Percentiles rank a stretch among this genome's conserved stretches.
These are phyloP conservation scores for Bemisia tabaci DNA, from an alignment of 1,140 invertebrate species.

Conservation along the genomic window DNA sequence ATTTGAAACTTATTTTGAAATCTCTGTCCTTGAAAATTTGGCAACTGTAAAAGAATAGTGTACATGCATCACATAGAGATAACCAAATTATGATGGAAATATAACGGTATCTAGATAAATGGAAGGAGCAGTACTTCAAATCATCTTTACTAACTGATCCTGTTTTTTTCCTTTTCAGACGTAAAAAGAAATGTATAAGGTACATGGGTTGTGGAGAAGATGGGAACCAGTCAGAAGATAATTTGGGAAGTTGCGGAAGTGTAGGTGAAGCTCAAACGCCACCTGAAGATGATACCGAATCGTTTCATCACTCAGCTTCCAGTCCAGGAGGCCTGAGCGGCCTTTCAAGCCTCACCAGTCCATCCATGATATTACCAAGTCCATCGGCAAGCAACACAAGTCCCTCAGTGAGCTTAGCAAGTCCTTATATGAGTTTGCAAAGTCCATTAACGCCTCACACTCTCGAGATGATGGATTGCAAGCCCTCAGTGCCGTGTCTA, in stretches of 20 bases:
- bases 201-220: slow-evolving; percentile 67
- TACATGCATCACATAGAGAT: no score
- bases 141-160: slow-evolving; percentile 6
- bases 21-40: no score
- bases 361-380: slow-evolving; percentile 48
- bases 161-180: slow-evolving; percentile 47
- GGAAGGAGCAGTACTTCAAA: no score
- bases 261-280: slow-evolving; percentile 55
- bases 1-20: no score
- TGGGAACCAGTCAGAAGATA: slow-evolving; percentile 63
- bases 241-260: slow-evolving; percentile 56
- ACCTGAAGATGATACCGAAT: slow-evolving; percentile 45
- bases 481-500: slow-evolving; percentile 22
- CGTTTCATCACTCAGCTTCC: slow-evolving; percentile 47
- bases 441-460: slow-evolving; percentile 38
- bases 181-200: slow-evolving; percentile 97
- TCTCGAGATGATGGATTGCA: slow-evolving; percentile 25
- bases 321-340: slow-evolving; percentile 61
- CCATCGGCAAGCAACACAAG: slow-evolving; percentile 50
- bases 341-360: slow-evolving; percentile 62
- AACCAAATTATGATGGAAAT: no score
- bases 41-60: no score
- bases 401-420: slow-evolving; percentile 44
- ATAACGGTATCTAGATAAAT: no score
- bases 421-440: slow-evolving; percentile 38